Base-by-base conservation (phyloP, 2,797 vertebrate genomes). In the Neosilurus hyrtlii region DNA sequence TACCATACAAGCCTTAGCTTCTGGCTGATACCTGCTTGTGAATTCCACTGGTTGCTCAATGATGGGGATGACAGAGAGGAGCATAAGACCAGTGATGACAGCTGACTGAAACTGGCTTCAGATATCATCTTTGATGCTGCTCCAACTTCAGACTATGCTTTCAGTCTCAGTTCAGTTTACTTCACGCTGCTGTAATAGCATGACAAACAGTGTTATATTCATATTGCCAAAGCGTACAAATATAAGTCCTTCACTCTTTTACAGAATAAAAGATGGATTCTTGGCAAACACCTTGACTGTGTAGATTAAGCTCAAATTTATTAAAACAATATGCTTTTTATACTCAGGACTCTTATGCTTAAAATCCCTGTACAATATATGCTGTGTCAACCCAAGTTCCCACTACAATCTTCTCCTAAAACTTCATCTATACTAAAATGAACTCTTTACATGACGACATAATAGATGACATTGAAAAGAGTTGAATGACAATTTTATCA, bases 121-220 rank as follows among this genome's bases (percentile, higher is more conserved):
- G 30, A 52, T 59, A n/a, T 2, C 63, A 76, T 78, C 56, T 70
- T 15, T 83, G 66, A 83, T 63, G 20, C 9, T 2, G 26, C 26
- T 63, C 43, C 37, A 72, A 65, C 61, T 79, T 79, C 76, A 52
- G 49, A 65, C 43, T 11, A 51, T 26, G 75, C 14, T 77, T 24
- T 63, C 35, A 49, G 37, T 63, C 59, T 51, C 15, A 30, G 16
- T 78, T 30, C 24, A 52, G 61, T 78, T 26, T 51, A 63, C 15
- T 51, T 51, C 59, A 65, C 1, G 16, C 15, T 52, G n/a, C 62
- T 30, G 15, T 52, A 30, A 20, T 52, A n/a, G 22, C 76, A 65
- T 52, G 59, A 49, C 12, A 65, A 79, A 51, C n/a, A 43, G 74
- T 65, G 49, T 62, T 65, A 52, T 30, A 12, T 65, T 22, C 15